Evolutionary conservation across 2,888 invertebrate species (phyloP).

Genomic region (Rotaria magnacalcarata): DNA sequence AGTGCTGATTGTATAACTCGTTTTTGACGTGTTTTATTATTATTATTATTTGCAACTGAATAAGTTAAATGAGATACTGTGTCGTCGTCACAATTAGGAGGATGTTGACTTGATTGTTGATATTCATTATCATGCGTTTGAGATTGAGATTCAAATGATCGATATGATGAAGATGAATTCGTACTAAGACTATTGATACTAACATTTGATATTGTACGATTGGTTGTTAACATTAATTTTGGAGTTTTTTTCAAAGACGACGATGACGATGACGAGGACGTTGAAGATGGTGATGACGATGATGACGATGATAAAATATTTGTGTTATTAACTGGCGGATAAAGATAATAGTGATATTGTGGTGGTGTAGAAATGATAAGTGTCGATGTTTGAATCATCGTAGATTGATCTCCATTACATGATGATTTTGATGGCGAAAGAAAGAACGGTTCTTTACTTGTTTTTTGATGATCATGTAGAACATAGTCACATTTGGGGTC

Average conservation of each 20-base stretch:
- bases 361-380: background rate
- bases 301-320: background rate
- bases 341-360: conserved; percentile 7
- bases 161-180: conserved; percentile 4
- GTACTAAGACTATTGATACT: conserved; percentile 8
- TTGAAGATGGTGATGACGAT: background rate
- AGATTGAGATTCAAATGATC: background rate
- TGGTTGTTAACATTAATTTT: background rate
- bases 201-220: conserved; percentile 10
- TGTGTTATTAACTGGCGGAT: background rate
- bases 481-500: conserved; percentile 16
- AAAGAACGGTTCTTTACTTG: background rate
- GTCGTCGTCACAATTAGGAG: background rate
- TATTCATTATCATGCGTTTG: background rate
- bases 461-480: background rate
- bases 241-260: background rate
- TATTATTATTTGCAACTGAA: background rate
- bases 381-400: background rate
- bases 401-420: background rate
- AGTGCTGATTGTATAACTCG: background rate
- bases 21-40: background rate
- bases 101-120: background rate
- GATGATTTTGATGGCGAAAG: background rate
- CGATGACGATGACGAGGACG: background rate
- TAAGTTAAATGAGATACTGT: background rate